Evolutionary conservation across 1,140 invertebrate genomes (phyloP).

Genomic region (Tribolium madens): DNA sequence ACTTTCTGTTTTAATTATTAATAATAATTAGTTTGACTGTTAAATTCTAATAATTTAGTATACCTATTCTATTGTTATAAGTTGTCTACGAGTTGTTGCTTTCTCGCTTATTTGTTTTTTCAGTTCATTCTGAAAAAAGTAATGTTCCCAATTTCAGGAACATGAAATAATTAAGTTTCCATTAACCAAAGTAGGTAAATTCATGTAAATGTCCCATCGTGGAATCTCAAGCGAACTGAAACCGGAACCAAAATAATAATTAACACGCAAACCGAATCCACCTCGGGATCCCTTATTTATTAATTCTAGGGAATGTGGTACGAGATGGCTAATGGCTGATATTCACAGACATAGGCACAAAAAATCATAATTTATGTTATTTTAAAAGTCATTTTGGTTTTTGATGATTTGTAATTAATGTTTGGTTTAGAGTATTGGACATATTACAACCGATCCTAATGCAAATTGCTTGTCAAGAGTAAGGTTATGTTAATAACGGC

Average conservation of each 20-base stretch:
- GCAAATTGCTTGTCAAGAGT: background rate
- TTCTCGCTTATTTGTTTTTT: too few species aligned
- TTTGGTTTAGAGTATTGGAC: background rate
- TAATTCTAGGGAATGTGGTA: conserved; percentile 12
- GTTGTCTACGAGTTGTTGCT: too few species aligned
- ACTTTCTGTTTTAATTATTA: background rate
- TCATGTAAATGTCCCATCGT: conserved; percentile 19
- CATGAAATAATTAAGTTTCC: conserved; percentile 1
- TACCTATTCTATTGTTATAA: too few species aligned
- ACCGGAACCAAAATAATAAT: conserved; percentile 30
- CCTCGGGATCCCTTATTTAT: conserved; percentile 1
- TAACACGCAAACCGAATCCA: conserved; percentile 13
- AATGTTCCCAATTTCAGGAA: too few species aligned
- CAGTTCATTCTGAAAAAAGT: too few species aligned
- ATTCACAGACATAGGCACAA: background rate
- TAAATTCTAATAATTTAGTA: too few species aligned
- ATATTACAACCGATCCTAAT: background rate
- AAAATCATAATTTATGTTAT: background rate
- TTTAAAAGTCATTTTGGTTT: background rate
- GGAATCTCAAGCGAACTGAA: conserved; percentile 17
- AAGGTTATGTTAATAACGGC: background rate
- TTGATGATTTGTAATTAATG: background rate
- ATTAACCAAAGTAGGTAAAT: background rate
- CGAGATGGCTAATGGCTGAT: conserved; percentile 3
- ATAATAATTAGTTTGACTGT: too few species aligned